A percentile compares a stretch with the other conserved stretches of the same genome.
These are phyloP conservation scores for Monopterus albus DNA, from an alignment of 2,113 vertebrate genomes.

Conservation along the genomic window DNA sequence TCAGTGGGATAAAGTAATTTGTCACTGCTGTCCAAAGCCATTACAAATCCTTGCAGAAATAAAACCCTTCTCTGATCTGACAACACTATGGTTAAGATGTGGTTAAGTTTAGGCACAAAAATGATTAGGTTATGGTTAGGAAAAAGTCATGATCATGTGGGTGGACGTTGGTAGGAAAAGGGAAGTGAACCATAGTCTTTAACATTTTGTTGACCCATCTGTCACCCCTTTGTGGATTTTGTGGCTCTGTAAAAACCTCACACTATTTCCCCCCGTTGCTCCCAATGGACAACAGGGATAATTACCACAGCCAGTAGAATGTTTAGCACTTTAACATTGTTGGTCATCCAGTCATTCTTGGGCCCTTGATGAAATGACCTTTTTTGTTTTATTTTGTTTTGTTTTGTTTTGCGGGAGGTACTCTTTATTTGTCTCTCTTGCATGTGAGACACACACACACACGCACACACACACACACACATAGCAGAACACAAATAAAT, in stretches of 20 bases:
- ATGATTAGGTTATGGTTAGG: not conserved
- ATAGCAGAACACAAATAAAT: slow-evolving; percentile 9
- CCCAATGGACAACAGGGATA: too few relatives aligned
- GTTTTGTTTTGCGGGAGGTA: too few relatives aligned
- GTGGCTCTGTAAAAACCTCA: not conserved
- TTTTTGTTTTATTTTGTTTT: too few relatives aligned
- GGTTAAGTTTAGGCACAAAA: not conserved
- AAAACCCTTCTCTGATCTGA: not conserved
- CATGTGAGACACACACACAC: too few relatives aligned
- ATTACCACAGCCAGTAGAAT: too few relatives aligned
- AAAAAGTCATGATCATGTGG: not conserved
- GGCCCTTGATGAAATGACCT: too few relatives aligned
- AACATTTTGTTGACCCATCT: not conserved
- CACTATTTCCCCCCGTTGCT: not conserved
- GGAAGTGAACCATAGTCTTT: not conserved
- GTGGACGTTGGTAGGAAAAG: not conserved
- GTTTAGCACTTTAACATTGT: too few relatives aligned
- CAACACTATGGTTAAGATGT: not conserved
- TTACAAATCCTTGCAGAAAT: not conserved
- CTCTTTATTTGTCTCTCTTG: too few relatives aligned
- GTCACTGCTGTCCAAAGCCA: not conserved
- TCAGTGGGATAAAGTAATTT: too few relatives aligned
- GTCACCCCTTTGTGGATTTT: not conserved
- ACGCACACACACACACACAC: too few relatives aligned
- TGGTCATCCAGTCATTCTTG: too few relatives aligned